Percentiles rank a stretch among this genome's conserved stretches.
These are phyloP conservation scores for Nymphalis c-album DNA, from an alignment of 2,888 invertebrate species.

Conservation along the genomic window DNA sequence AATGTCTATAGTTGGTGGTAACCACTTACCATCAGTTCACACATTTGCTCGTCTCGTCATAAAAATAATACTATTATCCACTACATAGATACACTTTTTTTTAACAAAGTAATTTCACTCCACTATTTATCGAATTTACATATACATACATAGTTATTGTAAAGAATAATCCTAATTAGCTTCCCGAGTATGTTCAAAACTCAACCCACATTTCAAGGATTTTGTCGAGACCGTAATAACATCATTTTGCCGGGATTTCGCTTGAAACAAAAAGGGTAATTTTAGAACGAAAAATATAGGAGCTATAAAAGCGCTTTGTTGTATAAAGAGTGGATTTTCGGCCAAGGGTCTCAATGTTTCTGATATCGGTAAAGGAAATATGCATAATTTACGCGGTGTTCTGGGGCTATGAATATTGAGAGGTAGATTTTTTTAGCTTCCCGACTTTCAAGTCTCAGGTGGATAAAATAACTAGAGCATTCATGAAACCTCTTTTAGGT, in stretches of 20 bases:
- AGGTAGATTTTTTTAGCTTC: conserved; percentile 38
- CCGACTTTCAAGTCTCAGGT: conserved; percentile 37
- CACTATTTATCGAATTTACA: neutral
- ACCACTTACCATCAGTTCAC: too few relatives aligned
- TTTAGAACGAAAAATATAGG: conserved; percentile 18
- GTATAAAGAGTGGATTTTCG: conserved; percentile 27
- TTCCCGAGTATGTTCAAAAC: conserved; percentile 14
- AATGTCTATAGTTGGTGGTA: too few relatives aligned
- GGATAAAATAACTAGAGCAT: conserved; percentile 24
- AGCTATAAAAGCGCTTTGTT: conserved; percentile 22
- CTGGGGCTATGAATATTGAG: conserved; percentile 50
- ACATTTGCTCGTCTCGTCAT: too few relatives aligned
- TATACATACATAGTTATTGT: neutral
- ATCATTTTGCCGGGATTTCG: conserved; percentile 43
- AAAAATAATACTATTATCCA: too few relatives aligned
- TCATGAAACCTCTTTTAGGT: conserved; percentile 2
- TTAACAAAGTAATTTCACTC: neutral
- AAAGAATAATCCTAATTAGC: conserved; percentile 10
- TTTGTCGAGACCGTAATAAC: conserved; percentile 36
- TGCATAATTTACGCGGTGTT: conserved; percentile 52
- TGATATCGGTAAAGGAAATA: conserved; percentile 45
- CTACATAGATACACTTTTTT: too few relatives aligned
- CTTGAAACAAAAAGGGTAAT: conserved; percentile 26
- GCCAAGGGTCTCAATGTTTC: conserved; percentile 35
- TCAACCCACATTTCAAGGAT: conserved; percentile 12